Conservation (phyloP, 2,113 vertebrate genomes). For the Myrmecophaga tridactyla region DNA sequence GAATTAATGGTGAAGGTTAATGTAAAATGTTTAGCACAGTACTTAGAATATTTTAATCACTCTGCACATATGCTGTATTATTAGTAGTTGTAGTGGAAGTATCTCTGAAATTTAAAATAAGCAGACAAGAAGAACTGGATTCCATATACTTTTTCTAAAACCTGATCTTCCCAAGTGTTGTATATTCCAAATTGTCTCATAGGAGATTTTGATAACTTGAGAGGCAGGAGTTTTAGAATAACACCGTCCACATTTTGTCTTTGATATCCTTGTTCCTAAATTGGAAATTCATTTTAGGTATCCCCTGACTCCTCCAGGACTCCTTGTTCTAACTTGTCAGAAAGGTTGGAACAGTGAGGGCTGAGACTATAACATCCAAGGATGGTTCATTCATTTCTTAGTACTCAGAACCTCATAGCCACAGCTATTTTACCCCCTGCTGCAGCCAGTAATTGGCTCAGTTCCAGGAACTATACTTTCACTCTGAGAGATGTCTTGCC, state of each 20-base stretch:
- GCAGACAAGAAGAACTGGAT: neutral
- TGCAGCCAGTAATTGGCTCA: neutral
- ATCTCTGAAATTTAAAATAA: conserved; percentile 43
- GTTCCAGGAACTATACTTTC: neutral
- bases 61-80: neutral
- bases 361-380: neutral
- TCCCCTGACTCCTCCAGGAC: neutral
- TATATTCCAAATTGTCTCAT: neutral
- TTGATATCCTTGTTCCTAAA: neutral
- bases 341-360: neutral
- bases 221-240: neutral
- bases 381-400: neutral
- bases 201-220: neutral
- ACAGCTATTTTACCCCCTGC: neutral
- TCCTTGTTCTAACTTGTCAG: neutral
- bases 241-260: neutral
- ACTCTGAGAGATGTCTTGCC: conserved; percentile 19
- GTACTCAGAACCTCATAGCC: neutral
- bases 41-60: neutral
- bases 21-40: neutral
- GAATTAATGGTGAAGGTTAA: neutral
- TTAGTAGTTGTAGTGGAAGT: neutral
- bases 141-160: neutral
- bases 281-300: neutral
- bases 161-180: neutral